Base-by-base conservation (phyloP, 1,140 invertebrate genomes). In the Homarus americanus region DNA sequence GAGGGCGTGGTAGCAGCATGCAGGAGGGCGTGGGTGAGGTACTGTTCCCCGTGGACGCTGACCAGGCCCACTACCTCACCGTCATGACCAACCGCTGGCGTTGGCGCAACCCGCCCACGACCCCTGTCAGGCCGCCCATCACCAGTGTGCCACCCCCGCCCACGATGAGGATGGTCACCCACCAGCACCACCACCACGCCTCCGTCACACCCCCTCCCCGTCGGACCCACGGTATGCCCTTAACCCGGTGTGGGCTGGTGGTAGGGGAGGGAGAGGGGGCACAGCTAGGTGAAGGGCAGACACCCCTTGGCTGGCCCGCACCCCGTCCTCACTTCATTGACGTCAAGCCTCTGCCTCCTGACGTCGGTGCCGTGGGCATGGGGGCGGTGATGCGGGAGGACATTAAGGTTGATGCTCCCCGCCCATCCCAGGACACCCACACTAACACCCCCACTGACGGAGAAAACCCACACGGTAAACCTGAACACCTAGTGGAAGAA, bases 51-150 rank as follows among this genome's bases (percentile, higher is more conserved):
- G 63, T 72, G 17, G 82, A 84, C 36, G 82, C 82, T 17, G 82
- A 84, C 82, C 82, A 84, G 32, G 38, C 63, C 0, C 82, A 84
- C 66, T 84, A 84, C 82, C 82, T 84, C 1, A 72, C 82, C 0
- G 20, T 84, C 9, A 69, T 84, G 63, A 44, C 82, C 82, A 41
- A 38, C 63, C 72, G n/a, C 12, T 85, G n/a, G 15, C 40, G 69
- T 20, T 76, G 69, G 44, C 40, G 69, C 2, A 36, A 24, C 1
- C 84, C 73, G 32, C 34, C 17, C 28, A 72, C 84, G 72, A 10
- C 69, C 44, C n/a, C n/a, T n/a, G n/a, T n/a, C n/a, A n/a, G n/a
- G 28, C 49, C 80, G 58, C 80, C 28, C 34, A n/a, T 32, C 17
- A 17, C 58, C 58, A 12, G 17, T 28, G n/a, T n/a, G n/a, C n/a